Conservation (phyloP, 2,888 invertebrate species). For the Ectemnius cavifrons region DNA sequence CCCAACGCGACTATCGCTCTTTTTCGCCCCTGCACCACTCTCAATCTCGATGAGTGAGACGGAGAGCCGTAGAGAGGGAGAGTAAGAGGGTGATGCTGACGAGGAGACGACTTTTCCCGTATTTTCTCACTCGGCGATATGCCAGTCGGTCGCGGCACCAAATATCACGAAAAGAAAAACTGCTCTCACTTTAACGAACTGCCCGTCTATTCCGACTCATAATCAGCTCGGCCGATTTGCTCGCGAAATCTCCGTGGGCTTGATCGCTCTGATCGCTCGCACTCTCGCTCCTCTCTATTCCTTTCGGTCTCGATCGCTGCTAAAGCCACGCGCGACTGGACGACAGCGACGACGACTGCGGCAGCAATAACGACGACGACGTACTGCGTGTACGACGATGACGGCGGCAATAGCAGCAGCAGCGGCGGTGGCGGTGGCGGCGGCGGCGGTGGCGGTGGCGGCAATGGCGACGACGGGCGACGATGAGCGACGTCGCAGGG, state of each 20-base stretch:
- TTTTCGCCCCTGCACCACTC: conserved; percentile 34
- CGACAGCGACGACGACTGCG: conserved; percentile 40
- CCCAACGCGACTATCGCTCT: conserved; percentile 11
- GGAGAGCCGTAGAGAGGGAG: conserved; percentile 11
- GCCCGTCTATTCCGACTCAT: conserved; percentile 62
- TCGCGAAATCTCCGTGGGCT: conserved; percentile 22
- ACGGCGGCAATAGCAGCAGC: conserved; percentile 47
- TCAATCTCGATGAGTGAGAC: conserved; percentile 28
- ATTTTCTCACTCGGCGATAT: conserved; percentile 44
- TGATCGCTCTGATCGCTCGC: conserved; percentile 31
- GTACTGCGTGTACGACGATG: conserved; percentile 64
- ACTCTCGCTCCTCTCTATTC: conserved; percentile 39
- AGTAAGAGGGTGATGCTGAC: conserved; percentile 21
- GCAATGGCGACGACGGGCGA: conserved; percentile 56
- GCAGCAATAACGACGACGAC: conserved; percentile 59
- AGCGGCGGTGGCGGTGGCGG: conserved; percentile 27
- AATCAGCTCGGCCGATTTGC: conserved; percentile 51
- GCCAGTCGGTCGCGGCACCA: conserved; percentile 50
- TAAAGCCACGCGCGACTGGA: conserved; percentile 64
- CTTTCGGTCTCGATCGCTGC: conserved; percentile 45
- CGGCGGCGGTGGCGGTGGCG: conserved; percentile 26
- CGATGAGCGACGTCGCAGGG: conserved; percentile 47
- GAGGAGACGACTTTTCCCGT: conserved; percentile 13
- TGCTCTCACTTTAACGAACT: conserved; percentile 58
- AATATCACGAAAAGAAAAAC: conserved; percentile 51